A percentile compares a stretch with the other conserved stretches of the same genome.
phyloP scores from a whole-genome alignment of 2,797 vertebrate species.

The Argyrosomus regius region DNA sequence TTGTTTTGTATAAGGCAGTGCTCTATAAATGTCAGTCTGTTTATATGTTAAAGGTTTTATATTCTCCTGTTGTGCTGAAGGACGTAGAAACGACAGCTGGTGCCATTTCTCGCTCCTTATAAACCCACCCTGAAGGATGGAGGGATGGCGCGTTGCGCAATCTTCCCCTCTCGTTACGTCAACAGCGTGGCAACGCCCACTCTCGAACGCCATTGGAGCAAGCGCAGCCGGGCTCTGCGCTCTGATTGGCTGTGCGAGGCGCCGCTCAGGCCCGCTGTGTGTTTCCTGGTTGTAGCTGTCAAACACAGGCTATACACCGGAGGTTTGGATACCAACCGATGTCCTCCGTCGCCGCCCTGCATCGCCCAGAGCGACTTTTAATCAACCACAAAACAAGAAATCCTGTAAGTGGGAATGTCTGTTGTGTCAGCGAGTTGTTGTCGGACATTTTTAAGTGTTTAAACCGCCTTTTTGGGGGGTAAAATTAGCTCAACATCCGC shows the following conservation, averaged over 20 bases:
- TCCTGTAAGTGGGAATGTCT: constrained; percentile 77
- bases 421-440: not conserved
- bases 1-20: not conserved
- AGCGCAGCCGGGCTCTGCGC: accelerated
- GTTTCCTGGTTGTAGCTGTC: constrained; percentile 78
- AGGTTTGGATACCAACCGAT: constrained; percentile 40
- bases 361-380: constrained; percentile 44
- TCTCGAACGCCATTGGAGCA: constrained; percentile 57
- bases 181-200: constrained; percentile 19
- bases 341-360: constrained; percentile 41
- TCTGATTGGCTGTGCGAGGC: constrained; percentile 59
- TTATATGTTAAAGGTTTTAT: not conserved
- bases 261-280: constrained; percentile 46
- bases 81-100: constrained; percentile 61
- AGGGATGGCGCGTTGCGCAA: constrained; percentile 49
- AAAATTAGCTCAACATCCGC: not conserved
- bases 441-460: not conserved
- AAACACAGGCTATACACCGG: constrained; percentile 30
- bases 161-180: constrained; percentile 29
- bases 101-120: constrained; percentile 36
- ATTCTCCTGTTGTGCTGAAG: not conserved
- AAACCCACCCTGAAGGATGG: constrained; percentile 34
- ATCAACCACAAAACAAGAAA: constrained; percentile 41
- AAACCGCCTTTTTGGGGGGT: too few relatives aligned
- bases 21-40: not conserved